phyloP scores from a whole-genome alignment of 2,797 vertebrate species.

The Lutjanus argentimaculatus region DNA sequence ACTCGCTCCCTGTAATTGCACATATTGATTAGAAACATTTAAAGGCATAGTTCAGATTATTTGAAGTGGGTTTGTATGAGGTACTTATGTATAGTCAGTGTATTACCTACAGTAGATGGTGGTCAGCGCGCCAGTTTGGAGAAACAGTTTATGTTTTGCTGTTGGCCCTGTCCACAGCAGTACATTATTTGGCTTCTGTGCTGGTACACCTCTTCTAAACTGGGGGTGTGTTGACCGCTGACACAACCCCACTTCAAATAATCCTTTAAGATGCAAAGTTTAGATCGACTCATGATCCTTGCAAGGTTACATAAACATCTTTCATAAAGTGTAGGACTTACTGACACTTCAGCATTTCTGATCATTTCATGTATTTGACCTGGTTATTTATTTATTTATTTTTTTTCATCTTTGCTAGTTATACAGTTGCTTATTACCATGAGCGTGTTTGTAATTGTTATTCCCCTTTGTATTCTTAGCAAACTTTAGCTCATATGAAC shows the following conservation, averaged over 20 bases:
- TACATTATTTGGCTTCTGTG: too few relatives aligned
- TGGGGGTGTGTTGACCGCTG: too few relatives aligned
- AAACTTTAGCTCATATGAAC: neutral
- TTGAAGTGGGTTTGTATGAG: too few relatives aligned
- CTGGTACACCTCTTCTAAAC: too few relatives aligned
- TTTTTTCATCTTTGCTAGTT: neutral
- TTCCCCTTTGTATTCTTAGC: neutral
- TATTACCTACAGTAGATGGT: too few relatives aligned
- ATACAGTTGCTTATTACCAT: neutral
- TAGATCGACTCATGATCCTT: neutral
- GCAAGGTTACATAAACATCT: too few relatives aligned
- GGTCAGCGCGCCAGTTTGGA: too few relatives aligned
- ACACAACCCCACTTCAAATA: too few relatives aligned
- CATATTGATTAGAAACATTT: neutral
- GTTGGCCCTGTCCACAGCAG: too few relatives aligned
- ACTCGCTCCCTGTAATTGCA: neutral
- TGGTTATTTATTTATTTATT: neutral
- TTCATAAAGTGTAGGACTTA: neutral
- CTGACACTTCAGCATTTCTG: neutral
- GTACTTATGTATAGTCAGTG: too few relatives aligned
- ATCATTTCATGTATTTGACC: neutral
- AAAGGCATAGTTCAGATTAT: too few relatives aligned
- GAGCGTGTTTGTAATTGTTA: neutral
- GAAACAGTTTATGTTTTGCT: too few relatives aligned
- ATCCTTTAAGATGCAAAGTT: neutral